A percentile compares a stretch with the other conserved stretches of the same genome.
Conservation (phyloP, 2,888 invertebrate genomes). For the Cataglyphis cursor region DNA sequence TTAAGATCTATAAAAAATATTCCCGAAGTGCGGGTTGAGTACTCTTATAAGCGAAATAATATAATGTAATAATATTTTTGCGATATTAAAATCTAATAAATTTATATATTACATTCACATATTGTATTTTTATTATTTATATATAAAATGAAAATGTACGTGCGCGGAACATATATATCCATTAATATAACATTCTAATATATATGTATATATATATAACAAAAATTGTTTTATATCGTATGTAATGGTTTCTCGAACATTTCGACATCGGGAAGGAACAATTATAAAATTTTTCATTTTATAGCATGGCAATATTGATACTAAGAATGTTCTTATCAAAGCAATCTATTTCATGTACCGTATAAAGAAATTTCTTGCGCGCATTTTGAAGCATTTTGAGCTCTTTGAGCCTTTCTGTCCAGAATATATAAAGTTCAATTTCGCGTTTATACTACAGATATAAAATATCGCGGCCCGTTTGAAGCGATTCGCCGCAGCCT, state of each 20-base stretch:
- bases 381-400: slow-evolving; percentile 18
- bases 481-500: slow-evolving; percentile 75
- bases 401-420: slow-evolving; percentile 5
- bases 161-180: background rate
- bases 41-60: slow-evolving; percentile 22
- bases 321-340: background rate
- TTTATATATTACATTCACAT: background rate
- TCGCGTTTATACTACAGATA: slow-evolving; percentile 80
- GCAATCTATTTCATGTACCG: slow-evolving; percentile 19
- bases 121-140: background rate
- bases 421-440: slow-evolving; percentile 82
- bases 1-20: slow-evolving; percentile 38
- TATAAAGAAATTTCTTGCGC: slow-evolving; percentile 61
- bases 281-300: background rate
- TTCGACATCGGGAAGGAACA: background rate
- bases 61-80: slow-evolving; percentile 22
- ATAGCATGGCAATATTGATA: slow-evolving; percentile 10
- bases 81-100: slow-evolving; percentile 34
- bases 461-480: slow-evolving; percentile 84
- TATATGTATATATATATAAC: background rate
- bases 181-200: background rate
- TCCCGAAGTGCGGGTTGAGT: slow-evolving; percentile 17
- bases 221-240: background rate
- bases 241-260: background rate
- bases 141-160: slow-evolving; percentile 2